Conservation (phyloP, 92 coral and sea anemone genomes). For the Paramuricea clavata region DNA sequence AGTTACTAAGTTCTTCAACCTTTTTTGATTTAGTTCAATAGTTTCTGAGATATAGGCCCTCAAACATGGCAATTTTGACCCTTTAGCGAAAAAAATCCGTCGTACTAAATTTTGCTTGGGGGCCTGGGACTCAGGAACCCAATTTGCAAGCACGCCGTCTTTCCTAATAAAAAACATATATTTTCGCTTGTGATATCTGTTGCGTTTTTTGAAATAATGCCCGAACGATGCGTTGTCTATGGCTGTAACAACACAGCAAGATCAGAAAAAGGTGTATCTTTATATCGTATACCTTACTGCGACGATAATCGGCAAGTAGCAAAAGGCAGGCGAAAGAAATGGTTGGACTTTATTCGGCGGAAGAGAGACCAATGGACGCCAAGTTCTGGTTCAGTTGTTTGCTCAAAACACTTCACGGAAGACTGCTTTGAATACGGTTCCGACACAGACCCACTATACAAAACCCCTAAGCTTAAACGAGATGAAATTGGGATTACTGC, state of each 20-base stretch:
- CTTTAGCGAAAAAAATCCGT: constrained; percentile 28
- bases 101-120: constrained; percentile 6
- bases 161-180: not conserved
- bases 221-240: constrained; percentile 15
- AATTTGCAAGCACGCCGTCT: constrained; percentile 12
- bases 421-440: constrained; percentile 18
- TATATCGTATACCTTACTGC: constrained; percentile 15
- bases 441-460: not conserved
- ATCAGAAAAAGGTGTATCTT: not conserved
- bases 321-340: not conserved
- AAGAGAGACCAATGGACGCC: constrained; percentile 28
- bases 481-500: constrained; percentile 17
- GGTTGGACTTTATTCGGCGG: constrained; percentile 3
- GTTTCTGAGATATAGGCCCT: not conserved
- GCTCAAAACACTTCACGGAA: constrained; percentile 32
- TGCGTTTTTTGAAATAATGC: not conserved
- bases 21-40: constrained; percentile 1
- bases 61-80: constrained; percentile 23
- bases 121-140: constrained; percentile 53
- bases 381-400: constrained; percentile 33
- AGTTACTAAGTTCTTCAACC: not conserved
- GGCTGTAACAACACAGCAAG: not conserved
- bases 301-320: not conserved
- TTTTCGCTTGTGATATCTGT: not conserved
- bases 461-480: not conserved